Conservation (phyloP, 2,888 invertebrate species). For the Elysia crispata region DNA sequence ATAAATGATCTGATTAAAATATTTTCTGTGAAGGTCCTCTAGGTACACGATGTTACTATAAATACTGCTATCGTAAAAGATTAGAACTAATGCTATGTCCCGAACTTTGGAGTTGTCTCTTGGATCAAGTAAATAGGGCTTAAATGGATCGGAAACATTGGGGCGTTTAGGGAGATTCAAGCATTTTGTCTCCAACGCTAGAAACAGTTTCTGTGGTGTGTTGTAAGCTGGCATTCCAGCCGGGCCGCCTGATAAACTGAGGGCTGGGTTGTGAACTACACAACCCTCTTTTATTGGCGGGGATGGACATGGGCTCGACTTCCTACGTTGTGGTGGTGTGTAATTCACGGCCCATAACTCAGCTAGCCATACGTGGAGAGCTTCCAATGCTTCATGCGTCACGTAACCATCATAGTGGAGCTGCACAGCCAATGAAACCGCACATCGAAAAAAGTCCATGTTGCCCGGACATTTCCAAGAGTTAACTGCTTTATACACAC, state of each 20-base stretch:
- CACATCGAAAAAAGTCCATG: neutral
- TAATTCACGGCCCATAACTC: neutral
- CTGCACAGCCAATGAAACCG: neutral
- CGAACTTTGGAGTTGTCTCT: neutral
- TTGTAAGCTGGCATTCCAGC: neutral
- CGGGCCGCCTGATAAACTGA: neutral
- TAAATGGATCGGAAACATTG: constrained; percentile 1
- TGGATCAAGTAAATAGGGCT: neutral
- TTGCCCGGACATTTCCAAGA: constrained; percentile 6
- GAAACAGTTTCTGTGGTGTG: neutral
- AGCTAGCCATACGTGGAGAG: constrained; percentile 6
- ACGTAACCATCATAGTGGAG: neutral
- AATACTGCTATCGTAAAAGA: constrained; percentile 19
- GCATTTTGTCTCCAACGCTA: neutral
- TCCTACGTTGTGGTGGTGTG: neutral
- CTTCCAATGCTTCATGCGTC: neutral
- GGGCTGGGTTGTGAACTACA: constrained; percentile 13
- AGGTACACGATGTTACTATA: constrained; percentile 16
- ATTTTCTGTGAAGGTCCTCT: constrained; percentile 28
- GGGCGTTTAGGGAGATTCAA: neutral
- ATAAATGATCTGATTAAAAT: constrained; percentile 30
- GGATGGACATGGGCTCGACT: neutral
- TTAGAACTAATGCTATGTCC: constrained; percentile 25
- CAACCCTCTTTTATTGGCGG: neutral
- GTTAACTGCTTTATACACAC: neutral